Evolutionary conservation across 2,797 vertebrate genomes (phyloP), one percentile per base, ranked within the genome.

Genomic region (Alosa sapidissima): DNA sequence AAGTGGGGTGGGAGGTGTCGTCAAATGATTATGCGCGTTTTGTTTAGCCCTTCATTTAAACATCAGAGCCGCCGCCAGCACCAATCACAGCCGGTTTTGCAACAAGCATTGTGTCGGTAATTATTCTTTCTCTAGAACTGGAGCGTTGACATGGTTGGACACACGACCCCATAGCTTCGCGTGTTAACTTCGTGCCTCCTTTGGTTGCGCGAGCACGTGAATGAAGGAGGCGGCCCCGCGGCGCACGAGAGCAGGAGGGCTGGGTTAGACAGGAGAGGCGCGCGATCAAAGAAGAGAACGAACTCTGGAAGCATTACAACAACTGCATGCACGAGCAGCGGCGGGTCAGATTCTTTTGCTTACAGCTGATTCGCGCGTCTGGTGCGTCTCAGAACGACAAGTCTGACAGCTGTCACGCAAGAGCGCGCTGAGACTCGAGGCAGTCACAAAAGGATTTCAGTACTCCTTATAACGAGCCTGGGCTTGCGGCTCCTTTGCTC

Each of bases 161-260:
- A 75, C 33, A 45, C 33, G 68, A 75, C 33, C 68, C 68, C 68
- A 3, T 75, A 41, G 68, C 68, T 41, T 36, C 36, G 68, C 68
- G 68, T 75, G 68, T 41, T 75, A 33, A 41, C 11, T 75, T 75
- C 60, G 36, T 85, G 75, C 14, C 93, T 92, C 96, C 96, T 94
- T 87, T 96, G 93, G 89, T 75, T 45, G 68, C 33, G 14, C 33
- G 13, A 16, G 68, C 68, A 75, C 33, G 68, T 75, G 68, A 75
- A 13, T 41, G 68, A 75, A 19, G 11, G 68, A 75, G 62, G 68
- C 68, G 68, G 13, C 13, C 68, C 68, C 68, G 14, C 36, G 13
- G 68, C 16, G 33, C 36, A 24, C 36, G 3, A 19, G 14, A 41
- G 33, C 33, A 41, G 68, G 16, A n/a, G 36, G 68, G 68, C 68